Conservation (phyloP, 2,113 vertebrate genomes). For the Peromyscus polionotus region DNA sequence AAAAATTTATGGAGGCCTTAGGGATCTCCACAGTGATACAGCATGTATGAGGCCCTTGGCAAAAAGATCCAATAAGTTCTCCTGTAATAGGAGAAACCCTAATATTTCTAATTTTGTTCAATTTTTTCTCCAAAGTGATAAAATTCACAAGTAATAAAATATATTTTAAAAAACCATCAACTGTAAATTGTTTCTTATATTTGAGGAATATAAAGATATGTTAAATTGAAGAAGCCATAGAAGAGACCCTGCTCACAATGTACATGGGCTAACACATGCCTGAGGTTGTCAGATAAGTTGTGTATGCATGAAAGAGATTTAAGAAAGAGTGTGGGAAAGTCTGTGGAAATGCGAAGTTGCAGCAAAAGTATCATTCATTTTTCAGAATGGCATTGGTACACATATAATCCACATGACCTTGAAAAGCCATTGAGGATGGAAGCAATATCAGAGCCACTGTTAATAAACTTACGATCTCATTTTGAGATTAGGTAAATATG, state of each 20-base stretch:
- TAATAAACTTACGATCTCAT: not conserved
- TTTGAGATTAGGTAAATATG: not conserved
- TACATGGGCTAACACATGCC: not conserved
- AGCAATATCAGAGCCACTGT: not conserved
- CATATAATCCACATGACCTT: rapidly evolving
- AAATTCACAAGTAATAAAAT: not conserved
- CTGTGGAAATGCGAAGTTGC: not conserved
- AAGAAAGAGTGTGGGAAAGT: not conserved
- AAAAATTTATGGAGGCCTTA: not conserved
- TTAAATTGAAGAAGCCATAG: not conserved
- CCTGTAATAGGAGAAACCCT: not conserved
- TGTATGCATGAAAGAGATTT: not conserved
- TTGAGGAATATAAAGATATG: not conserved
- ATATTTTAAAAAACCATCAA: not conserved
- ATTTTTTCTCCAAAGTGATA: not conserved
- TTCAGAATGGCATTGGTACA: not conserved
- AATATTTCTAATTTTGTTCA: not conserved
- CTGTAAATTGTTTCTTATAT: not conserved
- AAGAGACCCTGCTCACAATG: not conserved
- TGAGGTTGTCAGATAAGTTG: not conserved
- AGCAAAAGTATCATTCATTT: not conserved
- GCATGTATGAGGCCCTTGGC: not conserved
- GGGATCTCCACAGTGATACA: not conserved
- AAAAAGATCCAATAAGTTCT: no score
- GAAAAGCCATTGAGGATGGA: not conserved